Base-by-base conservation (phyloP, 2,888 invertebrate species). In the Pachymerium ferrugineum region DNA sequence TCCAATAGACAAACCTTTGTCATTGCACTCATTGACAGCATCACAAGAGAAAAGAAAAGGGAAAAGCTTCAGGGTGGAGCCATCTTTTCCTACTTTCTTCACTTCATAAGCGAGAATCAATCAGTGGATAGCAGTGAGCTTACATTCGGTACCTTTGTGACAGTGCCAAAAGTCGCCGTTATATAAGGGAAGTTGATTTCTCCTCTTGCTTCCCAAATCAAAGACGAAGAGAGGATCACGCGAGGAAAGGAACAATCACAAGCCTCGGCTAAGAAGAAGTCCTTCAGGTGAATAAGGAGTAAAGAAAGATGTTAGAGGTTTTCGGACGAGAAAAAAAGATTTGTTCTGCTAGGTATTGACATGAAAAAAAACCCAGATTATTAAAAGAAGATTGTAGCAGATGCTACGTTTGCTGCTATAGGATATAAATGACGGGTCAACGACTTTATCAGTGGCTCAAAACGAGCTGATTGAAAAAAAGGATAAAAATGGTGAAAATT, bases 51-150 rank as follows among this genome's bases (percentile, higher is more conserved):
- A 47, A 47, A 47, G 47, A 47, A n/a, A n/a, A 47, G 47, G 47
- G 22, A 47, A 22, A 47, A 47, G 19, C 47, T 16, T 16, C 19
- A 47, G 47, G 47, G 47, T 47, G 47, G 47, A 47, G 47, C 47
- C 47, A 16, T 47, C 47, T 47, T 47, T 47, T 47, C 47, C 47
- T 47, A 16, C 16, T 47, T 47, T 16, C 47, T 47, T 47, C 47
- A 47, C 47, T 47, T 47, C 47, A 47, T 47, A 47, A 47, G 47
- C 47, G 47, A 47, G 47, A 47, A 47, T 47, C 47, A 47, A 47
- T 47, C 47, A 47, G 47, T 47, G 47, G 47, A 47, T 47, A 47
- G 47, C 14, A 47, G 47, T 47, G 47, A 47, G 47, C 47, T 22
- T 47, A 47, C 47, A 47, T 47, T 47, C 47, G 47, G 47, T 47